Evolutionary conservation across 2,888 invertebrate species (phyloP).

Genomic region (Nomada flava): DNA sequence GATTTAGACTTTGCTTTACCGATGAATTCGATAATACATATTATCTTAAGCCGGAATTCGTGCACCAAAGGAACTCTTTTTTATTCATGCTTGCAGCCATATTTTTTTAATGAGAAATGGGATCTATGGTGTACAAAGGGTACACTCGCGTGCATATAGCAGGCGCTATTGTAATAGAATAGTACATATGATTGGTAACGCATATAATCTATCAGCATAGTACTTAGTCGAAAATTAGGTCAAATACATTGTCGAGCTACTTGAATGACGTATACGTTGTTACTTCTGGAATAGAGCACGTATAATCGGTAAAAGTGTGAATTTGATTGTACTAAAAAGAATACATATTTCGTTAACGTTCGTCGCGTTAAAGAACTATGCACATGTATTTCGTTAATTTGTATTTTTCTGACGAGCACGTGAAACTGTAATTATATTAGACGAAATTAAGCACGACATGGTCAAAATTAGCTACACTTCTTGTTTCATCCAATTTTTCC

Average conservation of each 20-base stretch:
- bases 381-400: background rate
- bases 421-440: background rate
- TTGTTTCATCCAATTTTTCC: background rate
- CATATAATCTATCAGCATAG: background rate
- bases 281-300: background rate
- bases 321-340: background rate
- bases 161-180: background rate
- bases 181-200: background rate
- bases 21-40: no score
- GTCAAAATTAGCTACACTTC: background rate
- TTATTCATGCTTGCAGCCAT: background rate
- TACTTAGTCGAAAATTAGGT: slow-evolving; percentile 3
- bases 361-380: background rate
- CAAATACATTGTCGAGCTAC: background rate
- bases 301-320: background rate
- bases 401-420: background rate
- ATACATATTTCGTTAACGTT: background rate
- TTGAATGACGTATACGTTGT: background rate
- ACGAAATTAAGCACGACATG: background rate
- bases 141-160: background rate
- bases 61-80: background rate
- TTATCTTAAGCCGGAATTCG: no score
- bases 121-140: background rate
- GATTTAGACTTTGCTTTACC: no score
- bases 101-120: background rate